These are phyloP conservation scores for Jacana jacana DNA, from an alignment of 2,113 vertebrate genomes.

Conservation along the genomic window DNA sequence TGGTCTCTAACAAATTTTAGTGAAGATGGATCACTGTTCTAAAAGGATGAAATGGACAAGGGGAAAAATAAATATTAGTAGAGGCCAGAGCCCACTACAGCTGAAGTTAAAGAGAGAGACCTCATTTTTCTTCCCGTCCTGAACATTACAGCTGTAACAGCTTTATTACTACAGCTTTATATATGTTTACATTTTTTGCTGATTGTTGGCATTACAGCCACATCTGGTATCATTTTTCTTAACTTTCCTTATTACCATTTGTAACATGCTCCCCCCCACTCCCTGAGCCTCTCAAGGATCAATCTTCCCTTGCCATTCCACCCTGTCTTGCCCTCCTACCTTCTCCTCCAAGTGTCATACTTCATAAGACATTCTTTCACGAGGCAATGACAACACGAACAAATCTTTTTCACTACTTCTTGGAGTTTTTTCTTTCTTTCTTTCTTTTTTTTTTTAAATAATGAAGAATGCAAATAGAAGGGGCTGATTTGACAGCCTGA, in stretches of 20 bases:
- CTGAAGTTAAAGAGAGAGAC: slow-evolving; percentile 35
- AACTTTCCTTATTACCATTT: slow-evolving; percentile 68
- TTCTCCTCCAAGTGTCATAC: neutral
- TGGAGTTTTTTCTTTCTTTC: too few relatives aligned
- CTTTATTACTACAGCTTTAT: slow-evolving; percentile 56
- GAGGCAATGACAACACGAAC: slow-evolving; percentile 22
- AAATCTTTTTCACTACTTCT: neutral
- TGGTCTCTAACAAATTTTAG: slow-evolving; percentile 41
- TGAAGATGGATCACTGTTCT: slow-evolving; percentile 65
- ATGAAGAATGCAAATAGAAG: neutral
- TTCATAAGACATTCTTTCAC: neutral
- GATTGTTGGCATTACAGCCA: slow-evolving; percentile 63
- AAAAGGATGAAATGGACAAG: slow-evolving; percentile 53
- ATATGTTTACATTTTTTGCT: slow-evolving; percentile 68
- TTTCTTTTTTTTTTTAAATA: neutral
- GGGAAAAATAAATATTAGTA: slow-evolving; percentile 53
- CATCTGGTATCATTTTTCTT: slow-evolving; percentile 74
- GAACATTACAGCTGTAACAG: slow-evolving; percentile 63
- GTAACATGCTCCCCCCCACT: slow-evolving; percentile 38
- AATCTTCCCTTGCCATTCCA: slow-evolving; percentile 42
- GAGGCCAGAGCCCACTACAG: slow-evolving; percentile 40
- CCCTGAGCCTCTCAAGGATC: slow-evolving; percentile 58
- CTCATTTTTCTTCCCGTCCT: slow-evolving; percentile 39
- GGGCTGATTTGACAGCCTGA: neutral
- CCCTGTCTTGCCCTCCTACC: neutral